phyloP scores from a whole-genome alignment of 2,797 vertebrate species.

The Enteromius anoplus region DNA sequence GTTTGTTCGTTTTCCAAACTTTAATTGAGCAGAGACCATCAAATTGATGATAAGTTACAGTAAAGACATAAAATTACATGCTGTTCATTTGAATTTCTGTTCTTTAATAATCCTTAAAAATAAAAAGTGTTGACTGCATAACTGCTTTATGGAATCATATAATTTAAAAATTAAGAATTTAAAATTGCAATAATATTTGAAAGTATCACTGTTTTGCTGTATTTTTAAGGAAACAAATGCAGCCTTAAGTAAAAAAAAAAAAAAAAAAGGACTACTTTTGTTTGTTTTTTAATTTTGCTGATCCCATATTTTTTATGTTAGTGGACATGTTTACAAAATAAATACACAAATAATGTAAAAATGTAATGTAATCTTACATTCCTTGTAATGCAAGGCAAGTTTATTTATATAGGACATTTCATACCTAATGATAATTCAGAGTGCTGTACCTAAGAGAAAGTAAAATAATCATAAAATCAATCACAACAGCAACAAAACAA shows the following conservation, averaged over 20 bases:
- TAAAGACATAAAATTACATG: neutral
- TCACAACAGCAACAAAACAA: too few relatives aligned
- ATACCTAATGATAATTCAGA: too few relatives aligned
- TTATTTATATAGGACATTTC: too few relatives aligned
- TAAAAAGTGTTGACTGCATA: neutral
- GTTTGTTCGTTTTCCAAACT: neutral
- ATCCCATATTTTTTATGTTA: neutral
- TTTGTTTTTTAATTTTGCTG: neutral
- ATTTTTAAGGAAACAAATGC: neutral
- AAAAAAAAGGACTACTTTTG: neutral
- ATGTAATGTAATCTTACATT: neutral
- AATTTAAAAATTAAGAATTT: neutral
- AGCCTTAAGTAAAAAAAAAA: neutral
- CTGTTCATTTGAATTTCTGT: neutral
- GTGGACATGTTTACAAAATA: neutral
- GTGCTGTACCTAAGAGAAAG: too few relatives aligned
- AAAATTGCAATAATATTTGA: neutral
- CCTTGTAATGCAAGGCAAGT: neutral
- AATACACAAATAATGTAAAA: neutral
- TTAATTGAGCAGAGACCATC: neutral
- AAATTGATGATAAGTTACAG: neutral
- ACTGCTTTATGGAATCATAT: neutral
- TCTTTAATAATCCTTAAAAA: neutral
- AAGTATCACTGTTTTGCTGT: neutral
- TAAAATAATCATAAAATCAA: too few relatives aligned